phyloP scores from a whole-genome alignment of 2,888 invertebrate genomes.

The Salticus scenicus region DNA sequence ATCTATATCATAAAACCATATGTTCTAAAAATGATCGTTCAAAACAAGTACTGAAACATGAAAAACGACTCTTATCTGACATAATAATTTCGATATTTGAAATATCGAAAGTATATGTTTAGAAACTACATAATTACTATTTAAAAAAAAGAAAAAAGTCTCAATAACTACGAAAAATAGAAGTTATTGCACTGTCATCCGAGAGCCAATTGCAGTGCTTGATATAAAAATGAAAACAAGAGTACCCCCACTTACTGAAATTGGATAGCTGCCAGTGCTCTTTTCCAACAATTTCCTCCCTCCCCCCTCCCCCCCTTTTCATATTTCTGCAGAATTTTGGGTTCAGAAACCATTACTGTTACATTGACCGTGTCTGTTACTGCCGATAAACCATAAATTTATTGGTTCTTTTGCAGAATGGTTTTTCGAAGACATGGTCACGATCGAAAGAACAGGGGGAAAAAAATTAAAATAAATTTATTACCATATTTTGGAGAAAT shows the following conservation, averaged over 20 bases:
- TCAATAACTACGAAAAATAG: not conserved
- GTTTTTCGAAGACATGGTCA: not conserved
- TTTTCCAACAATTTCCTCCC: not conserved
- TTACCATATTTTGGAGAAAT: too few relatives aligned
- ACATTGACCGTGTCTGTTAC: slow-evolving; percentile 1
- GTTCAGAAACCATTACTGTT: not conserved
- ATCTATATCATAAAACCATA: too few relatives aligned
- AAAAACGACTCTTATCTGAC: too few relatives aligned
- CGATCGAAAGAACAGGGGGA: not conserved
- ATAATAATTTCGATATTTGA: not conserved
- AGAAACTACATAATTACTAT: not conserved
- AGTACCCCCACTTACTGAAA: not conserved
- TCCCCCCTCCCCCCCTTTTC: too few relatives aligned
- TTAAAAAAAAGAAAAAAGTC: not conserved
- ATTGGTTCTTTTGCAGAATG: not conserved
- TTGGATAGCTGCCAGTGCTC: not conserved
- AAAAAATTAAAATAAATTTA: too few relatives aligned
- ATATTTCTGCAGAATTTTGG: too few relatives aligned
- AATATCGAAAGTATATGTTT: not conserved
- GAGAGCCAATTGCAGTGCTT: not conserved
- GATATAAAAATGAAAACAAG: not conserved
- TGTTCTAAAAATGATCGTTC: too few relatives aligned
- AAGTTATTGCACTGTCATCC: not conserved
- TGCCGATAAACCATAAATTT: not conserved
- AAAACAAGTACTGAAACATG: too few relatives aligned